Percentiles rank a stretch among this genome's conserved stretches.
phyloP scores from a whole-genome alignment of 92 coral and sea anemone species.

The Epizoanthus ramosus region DNA sequence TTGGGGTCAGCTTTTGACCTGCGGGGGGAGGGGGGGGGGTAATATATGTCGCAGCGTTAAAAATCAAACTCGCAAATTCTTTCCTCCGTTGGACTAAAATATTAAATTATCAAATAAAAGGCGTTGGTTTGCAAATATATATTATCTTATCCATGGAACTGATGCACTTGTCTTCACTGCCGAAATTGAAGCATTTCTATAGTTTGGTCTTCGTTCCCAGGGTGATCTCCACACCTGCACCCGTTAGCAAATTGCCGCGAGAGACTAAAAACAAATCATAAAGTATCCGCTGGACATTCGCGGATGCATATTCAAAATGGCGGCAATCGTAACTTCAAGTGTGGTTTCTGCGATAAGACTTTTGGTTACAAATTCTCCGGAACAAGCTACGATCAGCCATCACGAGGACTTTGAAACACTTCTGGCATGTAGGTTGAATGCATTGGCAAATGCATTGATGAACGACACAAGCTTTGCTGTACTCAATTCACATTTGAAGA shows the following conservation, averaged over 20 bases:
- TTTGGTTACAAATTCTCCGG: slow-evolving; percentile 8
- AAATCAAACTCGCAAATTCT: too few relatives aligned
- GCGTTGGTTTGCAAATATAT: too few relatives aligned
- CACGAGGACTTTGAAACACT: slow-evolving; percentile 1
- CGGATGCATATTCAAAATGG: slow-evolving; percentile 31
- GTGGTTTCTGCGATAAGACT: slow-evolving; percentile 12
- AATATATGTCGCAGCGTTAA: too few relatives aligned
- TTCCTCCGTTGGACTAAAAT: too few relatives aligned
- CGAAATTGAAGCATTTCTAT: too few relatives aligned
- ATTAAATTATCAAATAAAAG: too few relatives aligned
- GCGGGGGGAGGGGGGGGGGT: too few relatives aligned
- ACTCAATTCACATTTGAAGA: slow-evolving; percentile 13
- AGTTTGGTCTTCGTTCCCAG: too few relatives aligned
- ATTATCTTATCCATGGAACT: too few relatives aligned
- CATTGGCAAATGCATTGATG: neutral
- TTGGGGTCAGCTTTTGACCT: too few relatives aligned
- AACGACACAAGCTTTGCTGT: neutral
- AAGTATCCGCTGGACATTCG: slow-evolving; percentile 2
- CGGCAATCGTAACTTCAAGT: slow-evolving; percentile 2
- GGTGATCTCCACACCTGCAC: too few relatives aligned
- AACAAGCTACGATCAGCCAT: neutral
- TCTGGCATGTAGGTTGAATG: slow-evolving; percentile 5
- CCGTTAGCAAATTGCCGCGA: neutral
- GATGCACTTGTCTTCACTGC: too few relatives aligned
- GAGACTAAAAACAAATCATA: neutral